A percentile compares a stretch with the other conserved stretches of the same genome.
These are phyloP conservation scores for Thera obeliscata DNA, from an alignment of 2,888 invertebrate species.

Conservation along the genomic window DNA sequence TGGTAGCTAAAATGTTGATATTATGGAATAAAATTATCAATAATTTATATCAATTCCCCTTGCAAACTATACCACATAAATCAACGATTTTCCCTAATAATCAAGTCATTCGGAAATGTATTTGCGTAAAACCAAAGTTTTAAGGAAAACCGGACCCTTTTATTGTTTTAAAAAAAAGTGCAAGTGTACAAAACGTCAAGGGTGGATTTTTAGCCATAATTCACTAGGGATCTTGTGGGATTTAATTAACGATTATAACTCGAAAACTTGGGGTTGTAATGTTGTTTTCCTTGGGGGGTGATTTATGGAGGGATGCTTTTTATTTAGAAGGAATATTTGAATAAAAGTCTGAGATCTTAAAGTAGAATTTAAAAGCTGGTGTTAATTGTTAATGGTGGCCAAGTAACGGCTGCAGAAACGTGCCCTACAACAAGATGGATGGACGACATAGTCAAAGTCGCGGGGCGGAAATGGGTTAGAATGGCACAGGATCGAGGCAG, in stretches of 20 bases:
- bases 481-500: too few species aligned
- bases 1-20: too few species aligned
- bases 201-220: slow-evolving; percentile 55
- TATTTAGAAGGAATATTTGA: slow-evolving; percentile 30
- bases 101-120: background rate
- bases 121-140: background rate
- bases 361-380: background rate
- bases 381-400: background rate
- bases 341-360: slow-evolving; percentile 2
- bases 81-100: too few species aligned
- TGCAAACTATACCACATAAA: too few species aligned
- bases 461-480: too few species aligned
- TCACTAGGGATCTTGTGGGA: slow-evolving; percentile 56
- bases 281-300: slow-evolving; percentile 46
- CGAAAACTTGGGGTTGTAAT: slow-evolving; percentile 53
- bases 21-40: too few species aligned
- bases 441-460: too few species aligned
- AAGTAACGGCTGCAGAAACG: too few species aligned
- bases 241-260: slow-evolving; percentile 69
- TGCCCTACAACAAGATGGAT: too few species aligned
- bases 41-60: too few species aligned
- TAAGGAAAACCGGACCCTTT: background rate
- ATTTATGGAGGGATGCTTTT: slow-evolving; percentile 37
- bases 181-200: slow-evolving; percentile 36
- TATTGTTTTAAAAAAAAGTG: slow-evolving; percentile 29